Evolutionary conservation across 23 tunicate genomes (phyloP).

Genomic region (Ascidia mentula): DNA sequence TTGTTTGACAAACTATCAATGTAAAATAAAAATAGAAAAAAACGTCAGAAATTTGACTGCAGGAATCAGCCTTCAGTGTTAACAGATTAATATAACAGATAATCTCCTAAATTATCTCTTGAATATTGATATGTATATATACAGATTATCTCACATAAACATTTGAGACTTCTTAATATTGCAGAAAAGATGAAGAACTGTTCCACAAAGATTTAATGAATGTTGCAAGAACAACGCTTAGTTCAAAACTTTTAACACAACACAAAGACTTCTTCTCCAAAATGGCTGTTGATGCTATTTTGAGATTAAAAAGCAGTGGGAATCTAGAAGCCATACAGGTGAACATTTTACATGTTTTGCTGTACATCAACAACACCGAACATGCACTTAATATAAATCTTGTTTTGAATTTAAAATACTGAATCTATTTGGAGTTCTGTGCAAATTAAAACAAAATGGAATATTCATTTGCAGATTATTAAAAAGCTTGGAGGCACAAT

Average conservation of each 20-base stretch:
- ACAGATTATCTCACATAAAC: no score
- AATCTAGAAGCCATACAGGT: slow-evolving; percentile 94
- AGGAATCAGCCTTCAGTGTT: no score
- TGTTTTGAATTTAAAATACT: neutral
- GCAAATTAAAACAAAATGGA: no score
- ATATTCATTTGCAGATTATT: no score
- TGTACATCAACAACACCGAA: neutral
- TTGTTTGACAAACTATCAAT: no score
- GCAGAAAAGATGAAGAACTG: slow-evolving; percentile 70
- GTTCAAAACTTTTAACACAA: slow-evolving; percentile 98
- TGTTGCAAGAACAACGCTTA: slow-evolving; percentile 93
- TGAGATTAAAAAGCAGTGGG: slow-evolving; percentile 89
- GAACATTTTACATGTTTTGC: neutral
- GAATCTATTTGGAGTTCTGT: no score
- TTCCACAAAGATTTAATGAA: slow-evolving; percentile 91
- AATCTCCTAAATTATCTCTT: no score
- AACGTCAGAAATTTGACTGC: no score
- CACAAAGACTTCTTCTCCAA: slow-evolving; percentile 99
- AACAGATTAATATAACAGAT: no score
- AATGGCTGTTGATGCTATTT: slow-evolving; percentile 95
- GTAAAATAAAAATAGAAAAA: no score
- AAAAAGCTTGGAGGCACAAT: slow-evolving; percentile 97
- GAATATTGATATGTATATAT: no score
- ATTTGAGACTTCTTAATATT: neutral
- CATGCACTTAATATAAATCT: neutral